These are phyloP conservation scores for Nettapus auritus DNA, from an alignment of 2,113 vertebrate genomes.

Conservation along the genomic window DNA sequence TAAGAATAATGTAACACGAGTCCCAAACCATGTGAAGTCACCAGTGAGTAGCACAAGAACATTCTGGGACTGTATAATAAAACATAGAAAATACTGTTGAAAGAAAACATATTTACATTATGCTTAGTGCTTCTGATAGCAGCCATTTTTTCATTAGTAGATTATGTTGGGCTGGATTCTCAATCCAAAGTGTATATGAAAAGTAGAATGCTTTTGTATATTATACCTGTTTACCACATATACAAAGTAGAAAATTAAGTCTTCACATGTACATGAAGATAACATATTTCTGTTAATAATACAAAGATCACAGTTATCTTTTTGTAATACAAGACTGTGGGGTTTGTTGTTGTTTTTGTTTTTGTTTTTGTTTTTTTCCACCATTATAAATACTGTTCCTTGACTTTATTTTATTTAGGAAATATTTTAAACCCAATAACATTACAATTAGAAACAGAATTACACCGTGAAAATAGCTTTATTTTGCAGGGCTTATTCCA, in stretches of 20 bases:
- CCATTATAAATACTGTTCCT: neutral
- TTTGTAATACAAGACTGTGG: neutral
- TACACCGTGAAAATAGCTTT: neutral
- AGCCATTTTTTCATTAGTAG: neutral
- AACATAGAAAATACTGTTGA: neutral
- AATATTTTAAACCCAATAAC: neutral
- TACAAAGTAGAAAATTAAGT: neutral
- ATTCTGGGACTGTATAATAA: neutral
- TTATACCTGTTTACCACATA: neutral
- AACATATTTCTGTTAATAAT: neutral
- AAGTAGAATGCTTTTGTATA: neutral
- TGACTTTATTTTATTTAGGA: neutral
- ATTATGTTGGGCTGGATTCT: neutral
- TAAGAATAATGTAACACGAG: neutral
- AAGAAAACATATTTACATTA: neutral
- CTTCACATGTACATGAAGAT: neutral
- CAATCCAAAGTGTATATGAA: neutral
- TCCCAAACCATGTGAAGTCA: rapidly evolving
- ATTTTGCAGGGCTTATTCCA: neutral
- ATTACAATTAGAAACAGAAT: neutral
- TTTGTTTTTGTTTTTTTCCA: neutral
- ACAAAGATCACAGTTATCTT: neutral
- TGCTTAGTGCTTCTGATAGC: neutral
- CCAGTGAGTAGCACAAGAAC: neutral
- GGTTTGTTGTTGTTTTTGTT: no score